phyloP scores from a whole-genome alignment of 92 coral and sea anemone species.

The Siderastrea siderea region DNA sequence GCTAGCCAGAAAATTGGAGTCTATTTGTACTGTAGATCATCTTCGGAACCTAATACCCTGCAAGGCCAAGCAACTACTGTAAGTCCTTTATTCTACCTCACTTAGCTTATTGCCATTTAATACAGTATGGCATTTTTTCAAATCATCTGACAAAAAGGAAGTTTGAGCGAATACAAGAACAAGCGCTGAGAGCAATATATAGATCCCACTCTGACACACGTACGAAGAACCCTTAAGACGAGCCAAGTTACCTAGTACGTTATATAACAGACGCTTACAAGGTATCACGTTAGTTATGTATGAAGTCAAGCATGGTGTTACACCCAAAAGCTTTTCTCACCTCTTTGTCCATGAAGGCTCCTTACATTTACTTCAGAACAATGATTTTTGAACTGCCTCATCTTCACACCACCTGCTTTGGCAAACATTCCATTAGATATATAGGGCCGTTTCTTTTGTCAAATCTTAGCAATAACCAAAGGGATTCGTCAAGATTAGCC shows the following conservation, averaged over 20 bases:
- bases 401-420: conserved; percentile 20
- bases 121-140: conserved; percentile 20
- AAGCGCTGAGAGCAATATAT: not conserved
- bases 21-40: not conserved
- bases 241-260: conserved; percentile 16
- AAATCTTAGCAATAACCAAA: not conserved
- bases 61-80: not conserved
- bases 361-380: conserved; percentile 7
- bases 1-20: conserved; percentile 47
- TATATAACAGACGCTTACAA: conserved; percentile 33
- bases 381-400: conserved; percentile 33
- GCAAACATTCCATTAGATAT: conserved; percentile 34
- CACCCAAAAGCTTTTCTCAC: conserved; percentile 7
- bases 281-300: conserved; percentile 23
- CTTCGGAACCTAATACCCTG: not conserved
- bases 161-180: conserved; percentile 9
- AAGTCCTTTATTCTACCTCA: conserved; percentile 25
- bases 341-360: conserved; percentile 17
- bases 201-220: not conserved
- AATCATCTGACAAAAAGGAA: conserved; percentile 39
- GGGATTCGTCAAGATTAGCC: not conserved
- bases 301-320: conserved; percentile 37
- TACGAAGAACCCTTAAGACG: not conserved
- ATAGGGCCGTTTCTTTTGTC: conserved; percentile 1
- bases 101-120: conserved; percentile 21